A percentile compares a stretch with the other conserved stretches of the same genome.
Conservation (phyloP, 2,888 invertebrate species). For the Craniophora ligustri region DNA sequence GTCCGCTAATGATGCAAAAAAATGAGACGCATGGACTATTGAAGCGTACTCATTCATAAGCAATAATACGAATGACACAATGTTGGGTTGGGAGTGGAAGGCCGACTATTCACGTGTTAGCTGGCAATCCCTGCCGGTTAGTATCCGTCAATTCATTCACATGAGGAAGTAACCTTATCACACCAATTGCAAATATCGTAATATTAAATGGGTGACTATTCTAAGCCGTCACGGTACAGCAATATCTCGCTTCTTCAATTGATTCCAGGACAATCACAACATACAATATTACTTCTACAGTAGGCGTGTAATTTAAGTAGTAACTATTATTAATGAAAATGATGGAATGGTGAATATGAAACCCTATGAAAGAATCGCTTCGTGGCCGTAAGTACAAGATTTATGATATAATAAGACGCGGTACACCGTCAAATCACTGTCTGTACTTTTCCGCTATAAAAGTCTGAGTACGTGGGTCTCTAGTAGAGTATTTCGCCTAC, state of each 20-base stretch:
- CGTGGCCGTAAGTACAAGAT: not conserved
- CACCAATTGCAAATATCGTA: conserved; percentile 48
- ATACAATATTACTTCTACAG: not conserved
- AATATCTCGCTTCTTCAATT: conserved; percentile 23
- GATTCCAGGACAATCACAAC: conserved; percentile 8
- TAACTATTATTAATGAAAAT: not conserved
- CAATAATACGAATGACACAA: conserved; percentile 73
- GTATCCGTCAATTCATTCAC: conserved; percentile 59
- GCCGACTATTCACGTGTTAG: conserved; percentile 77
- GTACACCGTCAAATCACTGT: conserved; percentile 14
- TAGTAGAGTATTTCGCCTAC: conserved; percentile 67
- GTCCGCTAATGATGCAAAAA: conserved; percentile 69
- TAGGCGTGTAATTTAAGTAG: not conserved
- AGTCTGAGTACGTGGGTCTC: conserved; percentile 64
- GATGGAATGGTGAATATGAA: not conserved
- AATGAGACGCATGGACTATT: conserved; percentile 74
- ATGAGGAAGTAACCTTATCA: conserved; percentile 45
- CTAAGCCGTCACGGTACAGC: conserved; percentile 25
- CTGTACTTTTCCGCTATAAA: conserved; percentile 60
- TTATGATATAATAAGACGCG: not conserved
- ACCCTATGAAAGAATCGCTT: not conserved
- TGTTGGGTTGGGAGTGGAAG: conserved; percentile 82
- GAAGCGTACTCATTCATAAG: conserved; percentile 72
- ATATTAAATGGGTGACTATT: conserved; percentile 36
- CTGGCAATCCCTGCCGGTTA: conserved; percentile 67